Evolutionary conservation across 1,140 invertebrate genomes (phyloP).

Genomic region (Cydia splendana): DNA sequence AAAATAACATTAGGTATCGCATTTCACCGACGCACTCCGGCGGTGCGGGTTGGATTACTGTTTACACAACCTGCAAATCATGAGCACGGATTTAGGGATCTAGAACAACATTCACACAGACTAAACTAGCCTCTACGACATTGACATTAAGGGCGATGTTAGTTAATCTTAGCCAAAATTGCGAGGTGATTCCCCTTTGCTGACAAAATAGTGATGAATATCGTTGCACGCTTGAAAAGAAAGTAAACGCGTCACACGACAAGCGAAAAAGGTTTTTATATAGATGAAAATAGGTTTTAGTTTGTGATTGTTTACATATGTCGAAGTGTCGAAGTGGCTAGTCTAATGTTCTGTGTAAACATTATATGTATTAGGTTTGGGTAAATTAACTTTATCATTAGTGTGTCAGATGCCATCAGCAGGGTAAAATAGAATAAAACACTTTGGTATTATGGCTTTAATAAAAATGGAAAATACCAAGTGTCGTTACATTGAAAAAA

Average conservation of each 20-base stretch:
- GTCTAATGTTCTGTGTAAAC: constrained; percentile 26
- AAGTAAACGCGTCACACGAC: neutral
- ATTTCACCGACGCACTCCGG: constrained; percentile 50
- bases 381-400: constrained; percentile 32
- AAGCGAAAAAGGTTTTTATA: neutral
- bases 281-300: neutral
- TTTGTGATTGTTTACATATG: neutral
- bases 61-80: constrained; percentile 63
- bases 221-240: constrained; percentile 5
- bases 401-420: constrained; percentile 7
- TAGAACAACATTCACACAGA: neutral
- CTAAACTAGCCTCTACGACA: neutral
- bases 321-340: constrained; percentile 4
- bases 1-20: constrained; percentile 47
- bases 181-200: constrained; percentile 1
- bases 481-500: neutral
- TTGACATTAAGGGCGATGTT: constrained; percentile 1
- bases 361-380: constrained; percentile 4
- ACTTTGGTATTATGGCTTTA: neutral
- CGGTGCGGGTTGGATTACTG: constrained; percentile 54
- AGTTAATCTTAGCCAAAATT: neutral
- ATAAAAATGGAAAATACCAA: neutral
- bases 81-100: constrained; percentile 47
- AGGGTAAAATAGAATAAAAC: neutral
- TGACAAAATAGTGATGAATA: constrained; percentile 13